A percentile compares a stretch with the other conserved stretches of the same genome.
These are phyloP conservation scores for Amaurobius ferox DNA, from an alignment of 2,888 invertebrate genomes.

Conservation along the genomic window DNA sequence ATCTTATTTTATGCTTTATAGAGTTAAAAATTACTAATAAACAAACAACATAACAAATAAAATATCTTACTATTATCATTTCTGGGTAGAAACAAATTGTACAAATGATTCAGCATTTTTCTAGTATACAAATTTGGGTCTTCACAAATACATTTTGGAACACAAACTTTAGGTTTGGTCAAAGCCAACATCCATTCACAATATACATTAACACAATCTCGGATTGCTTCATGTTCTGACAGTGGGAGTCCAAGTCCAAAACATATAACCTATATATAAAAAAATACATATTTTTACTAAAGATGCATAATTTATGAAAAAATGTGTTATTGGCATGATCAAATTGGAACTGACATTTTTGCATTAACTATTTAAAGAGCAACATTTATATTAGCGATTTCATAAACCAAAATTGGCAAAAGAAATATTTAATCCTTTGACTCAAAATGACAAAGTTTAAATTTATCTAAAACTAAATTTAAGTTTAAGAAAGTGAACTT, in stretches of 20 bases:
- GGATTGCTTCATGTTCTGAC: conserved; percentile 93
- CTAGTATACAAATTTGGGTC: conserved; percentile 93
- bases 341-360: no score
- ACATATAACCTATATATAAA: conserved; percentile 91
- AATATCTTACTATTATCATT: conserved; percentile 81
- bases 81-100: conserved; percentile 95
- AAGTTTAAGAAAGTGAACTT: no score
- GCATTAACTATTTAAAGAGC: no score
- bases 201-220: conserved; percentile 97
- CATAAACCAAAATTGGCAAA: no score
- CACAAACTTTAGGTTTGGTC: conserved; percentile 83
- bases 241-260: conserved; percentile 93
- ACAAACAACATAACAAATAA: neutral
- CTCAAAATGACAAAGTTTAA: no score
- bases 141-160: conserved; percentile 91
- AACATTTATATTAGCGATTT: no score
- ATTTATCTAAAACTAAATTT: no score
- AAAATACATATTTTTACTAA: no score
- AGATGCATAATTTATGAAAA: no score
- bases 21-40: neutral
- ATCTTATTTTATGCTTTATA: no score
- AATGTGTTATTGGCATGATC: no score
- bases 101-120: conserved; percentile 93
- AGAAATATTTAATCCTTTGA: no score
- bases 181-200: conserved; percentile 97